These are phyloP conservation scores for Eueides isabella DNA, from an alignment of 1,140 invertebrate genomes.

Conservation along the genomic window DNA sequence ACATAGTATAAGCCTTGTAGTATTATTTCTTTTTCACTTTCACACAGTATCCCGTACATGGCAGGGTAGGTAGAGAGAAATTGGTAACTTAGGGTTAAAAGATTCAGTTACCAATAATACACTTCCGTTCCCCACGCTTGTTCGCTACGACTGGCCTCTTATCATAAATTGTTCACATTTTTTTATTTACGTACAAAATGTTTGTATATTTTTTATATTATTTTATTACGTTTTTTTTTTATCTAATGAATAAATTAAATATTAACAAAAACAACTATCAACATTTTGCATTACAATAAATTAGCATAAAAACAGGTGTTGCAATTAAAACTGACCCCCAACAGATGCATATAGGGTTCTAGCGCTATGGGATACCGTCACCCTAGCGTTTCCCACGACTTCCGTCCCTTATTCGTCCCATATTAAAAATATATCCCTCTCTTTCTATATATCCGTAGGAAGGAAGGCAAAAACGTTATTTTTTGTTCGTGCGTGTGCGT, in stretches of 20 bases:
- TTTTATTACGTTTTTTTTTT: no score
- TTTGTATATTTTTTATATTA: no score
- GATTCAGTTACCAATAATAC: no score
- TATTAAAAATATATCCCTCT: not conserved
- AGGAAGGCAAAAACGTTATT: conserved; percentile 69
- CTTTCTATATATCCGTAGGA: conserved; percentile 68
- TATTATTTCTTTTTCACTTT: no score
- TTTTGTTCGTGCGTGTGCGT: conserved; percentile 67
- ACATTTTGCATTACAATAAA: conserved; percentile 16
- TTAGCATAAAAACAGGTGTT: conserved; percentile 27
- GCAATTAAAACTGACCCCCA: conserved; percentile 22
- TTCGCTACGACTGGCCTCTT: no score
- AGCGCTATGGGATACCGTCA: conserved; percentile 71
- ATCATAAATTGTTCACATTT: no score
- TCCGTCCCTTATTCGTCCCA: conserved; percentile 35
- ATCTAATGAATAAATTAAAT: not conserved
- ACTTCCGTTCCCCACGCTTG: no score
- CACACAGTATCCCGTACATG: no score
- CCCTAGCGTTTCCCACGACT: conserved; percentile 75
- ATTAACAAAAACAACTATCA: conserved; percentile 5
- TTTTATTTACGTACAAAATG: no score
- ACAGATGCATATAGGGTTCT: conserved; percentile 11
- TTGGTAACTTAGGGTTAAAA: no score
- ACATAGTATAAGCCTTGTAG: no score
- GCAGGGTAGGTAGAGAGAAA: no score